Evolutionary conservation across 2,888 invertebrate species (phyloP).

Genomic region (Chrysodeixis includens): DNA sequence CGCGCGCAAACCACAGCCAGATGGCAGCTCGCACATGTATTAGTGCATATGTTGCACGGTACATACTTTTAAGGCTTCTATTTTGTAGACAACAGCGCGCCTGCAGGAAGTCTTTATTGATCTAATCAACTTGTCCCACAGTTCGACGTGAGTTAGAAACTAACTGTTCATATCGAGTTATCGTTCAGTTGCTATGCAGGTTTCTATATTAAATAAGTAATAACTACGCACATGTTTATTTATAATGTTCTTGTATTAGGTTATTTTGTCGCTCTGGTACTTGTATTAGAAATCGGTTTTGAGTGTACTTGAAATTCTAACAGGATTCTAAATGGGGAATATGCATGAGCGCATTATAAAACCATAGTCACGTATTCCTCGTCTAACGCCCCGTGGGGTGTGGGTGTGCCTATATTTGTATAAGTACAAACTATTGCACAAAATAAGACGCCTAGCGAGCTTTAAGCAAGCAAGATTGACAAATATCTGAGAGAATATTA

Average conservation of each 20-base stretch:
- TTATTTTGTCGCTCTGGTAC: background rate
- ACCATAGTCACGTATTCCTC: constrained; percentile 1
- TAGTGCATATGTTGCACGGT: constrained; percentile 58
- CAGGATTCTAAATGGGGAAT: background rate
- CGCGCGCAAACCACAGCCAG: constrained; percentile 59
- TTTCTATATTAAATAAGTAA: background rate
- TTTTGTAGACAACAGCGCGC: constrained; percentile 61
- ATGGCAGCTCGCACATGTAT: constrained; percentile 71
- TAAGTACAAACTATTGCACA: background rate
- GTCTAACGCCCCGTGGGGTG: constrained; percentile 4
- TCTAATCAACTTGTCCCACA: constrained; percentile 56
- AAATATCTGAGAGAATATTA: background rate
- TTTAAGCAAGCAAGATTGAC: background rate
- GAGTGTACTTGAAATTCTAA: background rate
- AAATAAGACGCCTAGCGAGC: constrained; percentile 1
- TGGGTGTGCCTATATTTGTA: constrained; percentile 2
- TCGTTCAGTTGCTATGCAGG: constrained; percentile 18
- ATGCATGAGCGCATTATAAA: constrained; percentile 4
- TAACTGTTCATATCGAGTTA: constrained; percentile 30
- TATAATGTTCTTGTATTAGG: background rate
- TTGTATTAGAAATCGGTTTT: background rate
- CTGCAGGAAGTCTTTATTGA: constrained; percentile 65
- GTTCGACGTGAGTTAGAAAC: constrained; percentile 34
- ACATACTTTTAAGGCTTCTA: constrained; percentile 70
- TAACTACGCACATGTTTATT: background rate